phyloP scores from a whole-genome alignment of 2,888 invertebrate genomes.

The Sinhomidia bicolor region DNA sequence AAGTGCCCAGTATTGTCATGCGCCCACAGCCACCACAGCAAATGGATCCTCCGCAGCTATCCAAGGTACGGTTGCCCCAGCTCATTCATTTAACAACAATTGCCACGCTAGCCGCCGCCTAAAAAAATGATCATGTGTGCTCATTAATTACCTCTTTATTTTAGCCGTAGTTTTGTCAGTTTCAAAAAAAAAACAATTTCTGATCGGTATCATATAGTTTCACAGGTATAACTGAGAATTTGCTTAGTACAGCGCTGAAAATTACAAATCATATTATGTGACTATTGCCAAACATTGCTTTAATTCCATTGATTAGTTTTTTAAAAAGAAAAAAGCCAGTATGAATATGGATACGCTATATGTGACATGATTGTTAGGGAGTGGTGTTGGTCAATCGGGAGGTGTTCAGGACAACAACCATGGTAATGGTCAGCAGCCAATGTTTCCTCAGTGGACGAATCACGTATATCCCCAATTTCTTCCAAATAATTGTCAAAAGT shows the following conservation, averaged over 20 bases:
- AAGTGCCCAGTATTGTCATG: constrained; percentile 74
- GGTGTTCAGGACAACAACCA: constrained; percentile 70
- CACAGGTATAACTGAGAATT: background rate
- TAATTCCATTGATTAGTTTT: background rate
- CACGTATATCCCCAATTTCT: constrained; percentile 97
- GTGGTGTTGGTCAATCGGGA: constrained; percentile 69
- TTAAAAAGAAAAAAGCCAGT: constrained; percentile 9
- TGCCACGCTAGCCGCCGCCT: background rate
- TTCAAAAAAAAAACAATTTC: background rate
- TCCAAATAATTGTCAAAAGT: constrained; percentile 84
- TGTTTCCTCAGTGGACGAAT: constrained; percentile 97
- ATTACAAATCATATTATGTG: background rate
- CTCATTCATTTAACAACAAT: background rate
- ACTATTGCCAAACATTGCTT: background rate
- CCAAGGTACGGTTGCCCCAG: constrained; percentile 67
- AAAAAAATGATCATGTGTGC: background rate
- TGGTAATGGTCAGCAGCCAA: constrained; percentile 76
- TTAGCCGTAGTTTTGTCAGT: background rate
- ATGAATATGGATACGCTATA: constrained; percentile 55
- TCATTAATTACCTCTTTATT: too few species aligned
- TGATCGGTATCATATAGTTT: background rate
- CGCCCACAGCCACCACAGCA: constrained; percentile 62
- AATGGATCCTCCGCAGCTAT: constrained; percentile 75
- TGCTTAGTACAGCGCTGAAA: background rate
- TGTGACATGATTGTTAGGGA: constrained; percentile 71